Evolutionary conservation across 2,797 vertebrate species (phyloP).

Genomic region (Tapirus indicus): DNA sequence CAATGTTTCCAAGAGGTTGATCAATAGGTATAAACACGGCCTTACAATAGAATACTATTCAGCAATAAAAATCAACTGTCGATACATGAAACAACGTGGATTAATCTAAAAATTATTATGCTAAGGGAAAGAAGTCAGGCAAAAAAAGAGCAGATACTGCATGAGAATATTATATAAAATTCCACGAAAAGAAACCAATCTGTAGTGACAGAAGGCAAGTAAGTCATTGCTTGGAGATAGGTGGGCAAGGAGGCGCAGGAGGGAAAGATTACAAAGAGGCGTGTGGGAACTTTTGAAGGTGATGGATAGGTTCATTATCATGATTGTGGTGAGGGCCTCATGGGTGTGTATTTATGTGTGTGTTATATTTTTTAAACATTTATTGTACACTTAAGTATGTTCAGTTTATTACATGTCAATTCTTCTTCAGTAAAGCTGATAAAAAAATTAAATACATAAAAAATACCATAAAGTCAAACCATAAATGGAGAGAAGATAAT

Average conservation of each 20-base stretch:
- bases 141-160: background rate
- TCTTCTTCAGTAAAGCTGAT: background rate
- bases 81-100: background rate
- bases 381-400: background rate
- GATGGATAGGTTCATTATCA: background rate
- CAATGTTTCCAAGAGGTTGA: background rate
- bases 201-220: background rate
- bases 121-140: background rate
- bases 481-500: background rate
- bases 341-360: background rate
- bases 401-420: background rate
- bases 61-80: background rate
- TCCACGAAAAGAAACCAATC: background rate
- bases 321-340: background rate
- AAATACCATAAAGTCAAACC: background rate
- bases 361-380: background rate
- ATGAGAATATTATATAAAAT: background rate
- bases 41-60: background rate
- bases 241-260: background rate
- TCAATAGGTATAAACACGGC: background rate
- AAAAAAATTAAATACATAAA: constrained; percentile 9
- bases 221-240: background rate
- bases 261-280: background rate
- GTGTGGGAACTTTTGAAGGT: background rate
- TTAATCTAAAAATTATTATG: constrained; percentile 11